Conservation (phyloP, 2,113 vertebrate genomes). For the Argyrosomus japonicus region DNA sequence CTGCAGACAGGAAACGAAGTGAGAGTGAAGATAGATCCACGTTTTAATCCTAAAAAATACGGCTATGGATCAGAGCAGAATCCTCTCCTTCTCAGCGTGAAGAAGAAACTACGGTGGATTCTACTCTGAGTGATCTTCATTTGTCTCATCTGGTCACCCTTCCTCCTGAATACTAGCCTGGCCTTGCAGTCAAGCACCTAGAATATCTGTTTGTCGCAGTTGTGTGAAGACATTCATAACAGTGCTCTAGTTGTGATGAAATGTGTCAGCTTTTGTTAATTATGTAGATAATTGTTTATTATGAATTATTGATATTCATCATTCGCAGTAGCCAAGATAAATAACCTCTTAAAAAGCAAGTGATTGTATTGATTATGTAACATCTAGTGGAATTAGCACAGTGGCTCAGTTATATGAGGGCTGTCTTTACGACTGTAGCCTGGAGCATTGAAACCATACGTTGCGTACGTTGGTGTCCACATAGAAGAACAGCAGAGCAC, state of each 20-base stretch:
- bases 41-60: too few species aligned
- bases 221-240: background rate
- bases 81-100: too few species aligned
- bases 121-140: background rate
- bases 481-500: background rate
- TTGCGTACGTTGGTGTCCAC: background rate
- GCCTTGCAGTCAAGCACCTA: background rate
- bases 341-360: background rate
- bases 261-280: background rate
- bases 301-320: slow-evolving; percentile 8
- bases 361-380: slow-evolving; percentile 34
- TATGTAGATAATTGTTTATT: background rate
- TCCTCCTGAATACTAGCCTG: background rate
- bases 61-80: too few species aligned
- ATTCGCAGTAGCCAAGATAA: background rate
- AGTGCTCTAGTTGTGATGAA: background rate
- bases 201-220: background rate
- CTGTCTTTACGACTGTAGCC: background rate
- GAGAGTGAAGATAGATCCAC: too few species aligned
- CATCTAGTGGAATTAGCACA: background rate
- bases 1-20: too few species aligned
- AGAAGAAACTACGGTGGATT: too few species aligned
- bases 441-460: background rate
- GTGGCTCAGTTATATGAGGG: background rate
- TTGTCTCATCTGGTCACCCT: background rate